phyloP scores from a whole-genome alignment of 2,888 invertebrate genomes.

The Salticus scenicus region DNA sequence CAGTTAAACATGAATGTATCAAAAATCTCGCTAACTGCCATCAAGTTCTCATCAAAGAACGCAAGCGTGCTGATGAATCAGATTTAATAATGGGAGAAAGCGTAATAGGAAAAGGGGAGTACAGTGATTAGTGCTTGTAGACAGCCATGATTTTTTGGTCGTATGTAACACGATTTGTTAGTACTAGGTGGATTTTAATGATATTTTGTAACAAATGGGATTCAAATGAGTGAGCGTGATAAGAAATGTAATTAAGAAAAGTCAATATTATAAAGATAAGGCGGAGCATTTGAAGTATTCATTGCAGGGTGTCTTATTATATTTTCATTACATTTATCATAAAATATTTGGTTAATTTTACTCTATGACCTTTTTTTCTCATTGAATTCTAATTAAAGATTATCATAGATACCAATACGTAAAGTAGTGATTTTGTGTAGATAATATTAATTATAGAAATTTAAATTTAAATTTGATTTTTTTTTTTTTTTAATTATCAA shows the following conservation, averaged over 20 bases:
- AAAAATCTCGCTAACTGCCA: background rate
- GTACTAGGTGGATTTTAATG: background rate
- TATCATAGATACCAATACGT: too few species aligned
- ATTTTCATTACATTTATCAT: too few species aligned
- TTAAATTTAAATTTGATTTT: too few species aligned
- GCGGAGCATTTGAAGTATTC: too few species aligned
- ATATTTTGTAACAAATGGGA: background rate
- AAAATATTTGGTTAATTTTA: too few species aligned
- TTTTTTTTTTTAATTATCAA: too few species aligned
- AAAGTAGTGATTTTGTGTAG: too few species aligned
- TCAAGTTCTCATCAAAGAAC: constrained; percentile 8
- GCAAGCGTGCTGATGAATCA: background rate
- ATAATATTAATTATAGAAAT: too few species aligned
- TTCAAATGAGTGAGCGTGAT: background rate
- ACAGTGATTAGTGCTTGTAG: background rate
- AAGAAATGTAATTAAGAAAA: background rate
- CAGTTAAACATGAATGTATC: constrained; percentile 14
- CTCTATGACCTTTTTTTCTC: too few species aligned
- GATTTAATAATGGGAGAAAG: constrained; percentile 6
- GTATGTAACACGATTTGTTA: background rate
- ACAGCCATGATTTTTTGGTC: background rate
- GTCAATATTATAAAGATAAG: background rate
- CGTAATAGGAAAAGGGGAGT: background rate
- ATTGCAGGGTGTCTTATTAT: too few species aligned
- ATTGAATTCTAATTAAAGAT: too few species aligned